These are phyloP conservation scores for Chroicocephalus ridibundus DNA, from an alignment of 2,113 vertebrate species.

Conservation along the genomic window DNA sequence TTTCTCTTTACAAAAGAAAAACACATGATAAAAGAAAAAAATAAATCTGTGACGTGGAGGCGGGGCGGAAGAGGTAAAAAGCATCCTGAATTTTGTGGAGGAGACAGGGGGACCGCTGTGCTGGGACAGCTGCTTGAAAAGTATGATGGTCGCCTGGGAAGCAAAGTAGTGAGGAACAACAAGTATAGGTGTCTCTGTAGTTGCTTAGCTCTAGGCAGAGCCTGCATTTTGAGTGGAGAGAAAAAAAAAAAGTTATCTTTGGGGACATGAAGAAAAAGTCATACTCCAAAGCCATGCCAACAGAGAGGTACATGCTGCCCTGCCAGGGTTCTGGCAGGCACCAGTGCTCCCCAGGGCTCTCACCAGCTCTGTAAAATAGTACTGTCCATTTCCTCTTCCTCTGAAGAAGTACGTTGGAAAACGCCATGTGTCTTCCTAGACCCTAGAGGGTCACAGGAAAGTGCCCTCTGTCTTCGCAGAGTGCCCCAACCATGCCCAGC, in stretches of 20 bases:
- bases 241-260: not conserved
- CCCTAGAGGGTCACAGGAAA: not conserved
- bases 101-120: accelerated
- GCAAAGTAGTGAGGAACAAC: not conserved
- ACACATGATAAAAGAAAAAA: not conserved
- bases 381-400: not conserved
- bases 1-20: not conserved
- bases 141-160: not conserved
- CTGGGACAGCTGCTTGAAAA: not conserved
- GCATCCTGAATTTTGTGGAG: not conserved
- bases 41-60: too few relatives aligned
- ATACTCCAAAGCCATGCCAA: not conserved
- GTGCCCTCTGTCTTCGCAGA: not conserved
- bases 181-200: not conserved
- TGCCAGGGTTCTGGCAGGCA: not conserved
- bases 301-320: not conserved
- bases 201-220: not conserved
- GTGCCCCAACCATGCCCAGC: not conserved
- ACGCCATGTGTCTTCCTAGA: not conserved
- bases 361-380: not conserved
- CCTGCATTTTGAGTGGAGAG: not conserved
- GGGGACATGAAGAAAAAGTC: not conserved
- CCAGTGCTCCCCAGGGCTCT: not conserved
- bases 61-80: not conserved
- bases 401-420: not conserved